These are phyloP conservation scores for Cosmia pyralina DNA, from an alignment of 2,888 invertebrate species.

Conservation along the genomic window DNA sequence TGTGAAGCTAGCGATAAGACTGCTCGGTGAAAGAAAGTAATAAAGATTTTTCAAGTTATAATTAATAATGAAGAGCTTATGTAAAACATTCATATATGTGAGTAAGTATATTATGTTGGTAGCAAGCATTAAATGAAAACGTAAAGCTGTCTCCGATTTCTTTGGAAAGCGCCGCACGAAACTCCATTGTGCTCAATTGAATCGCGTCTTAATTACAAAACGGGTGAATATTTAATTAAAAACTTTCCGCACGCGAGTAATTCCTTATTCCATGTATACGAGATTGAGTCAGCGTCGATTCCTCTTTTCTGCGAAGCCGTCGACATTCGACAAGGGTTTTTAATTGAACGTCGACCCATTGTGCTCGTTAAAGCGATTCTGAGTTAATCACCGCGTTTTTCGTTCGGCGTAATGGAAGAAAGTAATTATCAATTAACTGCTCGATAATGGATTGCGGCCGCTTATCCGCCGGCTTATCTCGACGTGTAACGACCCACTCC, in stretches of 20 bases:
- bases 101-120: slow-evolving; percentile 17
- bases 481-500: slow-evolving; percentile 81
- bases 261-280: slow-evolving; percentile 89
- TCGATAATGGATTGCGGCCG: slow-evolving; percentile 89
- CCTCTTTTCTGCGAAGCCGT: slow-evolving; percentile 85
- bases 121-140: slow-evolving; percentile 69
- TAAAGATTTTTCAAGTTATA: slow-evolving; percentile 19
- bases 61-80: slow-evolving; percentile 24
- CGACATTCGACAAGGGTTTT: slow-evolving; percentile 89
- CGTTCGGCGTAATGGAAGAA: slow-evolving; percentile 89
- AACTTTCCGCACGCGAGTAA: slow-evolving; percentile 89
- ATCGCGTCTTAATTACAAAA: slow-evolving; percentile 89
- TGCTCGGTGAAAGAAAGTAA: not conserved
- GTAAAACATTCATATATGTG: slow-evolving; percentile 34
- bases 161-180: slow-evolving; percentile 81
- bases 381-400: slow-evolving; percentile 89
- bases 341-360: slow-evolving; percentile 89
- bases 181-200: slow-evolving; percentile 84
- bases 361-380: slow-evolving; percentile 89
- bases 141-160: slow-evolving; percentile 78
- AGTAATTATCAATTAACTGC: slow-evolving; percentile 90
- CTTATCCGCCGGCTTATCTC: slow-evolving; percentile 87
- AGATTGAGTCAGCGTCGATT: slow-evolving; percentile 87
- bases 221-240: slow-evolving; percentile 90
- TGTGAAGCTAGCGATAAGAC: not conserved